Evolutionary conservation across 2,888 invertebrate species (phyloP).

Genomic region (Meteorus colon): DNA sequence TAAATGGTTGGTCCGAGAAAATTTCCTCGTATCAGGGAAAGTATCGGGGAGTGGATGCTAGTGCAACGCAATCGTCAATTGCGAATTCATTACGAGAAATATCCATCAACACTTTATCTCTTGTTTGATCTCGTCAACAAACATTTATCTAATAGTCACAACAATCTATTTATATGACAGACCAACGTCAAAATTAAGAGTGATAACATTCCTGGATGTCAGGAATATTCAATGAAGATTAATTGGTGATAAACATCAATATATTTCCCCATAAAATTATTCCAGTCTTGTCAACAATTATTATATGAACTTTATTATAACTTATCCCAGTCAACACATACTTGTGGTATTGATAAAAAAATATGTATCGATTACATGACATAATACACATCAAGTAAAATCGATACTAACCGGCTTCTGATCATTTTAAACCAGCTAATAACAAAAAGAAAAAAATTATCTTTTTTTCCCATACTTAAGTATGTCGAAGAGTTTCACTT

Average conservation of each 20-base stretch:
- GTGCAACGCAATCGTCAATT: constrained; percentile 34
- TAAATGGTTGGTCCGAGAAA: constrained; percentile 60
- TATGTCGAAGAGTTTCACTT: constrained; percentile 41
- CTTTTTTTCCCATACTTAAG: constrained; percentile 3
- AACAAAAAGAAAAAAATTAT: constrained; percentile 1
- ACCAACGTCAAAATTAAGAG: background rate
- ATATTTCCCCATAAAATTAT: background rate
- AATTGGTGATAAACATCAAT: background rate
- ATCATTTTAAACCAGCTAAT: constrained; percentile 36
- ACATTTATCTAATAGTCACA: background rate
- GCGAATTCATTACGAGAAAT: constrained; percentile 24
- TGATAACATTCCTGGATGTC: too few relatives aligned
- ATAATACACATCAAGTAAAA: constrained; percentile 10
- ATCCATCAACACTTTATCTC: constrained; percentile 19
- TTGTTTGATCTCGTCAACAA: constrained; percentile 8
- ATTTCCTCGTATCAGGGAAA: constrained; percentile 66
- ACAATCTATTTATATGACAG: background rate
- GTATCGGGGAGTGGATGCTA: constrained; percentile 44
- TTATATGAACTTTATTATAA: background rate
- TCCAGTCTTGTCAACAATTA: background rate
- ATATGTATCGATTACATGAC: constrained; percentile 18
- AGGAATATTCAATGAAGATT: too few relatives aligned
- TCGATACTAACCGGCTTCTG: constrained; percentile 28
- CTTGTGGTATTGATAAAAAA: background rate
- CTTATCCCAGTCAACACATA: background rate